phyloP scores from a whole-genome alignment of 2,113 vertebrate species.

The Otis tarda region DNA sequence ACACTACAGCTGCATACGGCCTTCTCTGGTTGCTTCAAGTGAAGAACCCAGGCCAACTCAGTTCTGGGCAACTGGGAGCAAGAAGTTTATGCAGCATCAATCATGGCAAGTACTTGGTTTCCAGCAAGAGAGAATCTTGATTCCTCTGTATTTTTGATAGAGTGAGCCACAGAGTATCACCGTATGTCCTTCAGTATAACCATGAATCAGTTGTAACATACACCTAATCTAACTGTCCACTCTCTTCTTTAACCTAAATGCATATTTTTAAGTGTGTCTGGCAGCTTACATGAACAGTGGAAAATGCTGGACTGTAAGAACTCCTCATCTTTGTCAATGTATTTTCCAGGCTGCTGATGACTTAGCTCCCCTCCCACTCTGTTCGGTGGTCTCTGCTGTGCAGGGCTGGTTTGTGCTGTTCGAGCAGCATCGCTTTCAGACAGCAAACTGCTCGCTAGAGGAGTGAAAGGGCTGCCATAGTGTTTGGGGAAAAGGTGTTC shows the following conservation, averaged over 20 bases:
- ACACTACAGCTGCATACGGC: background rate
- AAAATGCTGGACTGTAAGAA: background rate
- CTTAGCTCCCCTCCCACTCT: background rate
- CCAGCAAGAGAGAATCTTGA: background rate
- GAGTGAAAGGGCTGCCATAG: background rate
- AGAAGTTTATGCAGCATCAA: background rate
- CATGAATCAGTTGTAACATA: background rate
- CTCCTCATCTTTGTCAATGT: background rate
- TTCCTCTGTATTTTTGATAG: background rate
- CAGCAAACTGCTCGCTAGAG: background rate
- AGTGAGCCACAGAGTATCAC: background rate
- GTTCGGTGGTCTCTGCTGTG: background rate
- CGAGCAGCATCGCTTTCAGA: fast-evolving
- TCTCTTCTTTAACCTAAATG: background rate
- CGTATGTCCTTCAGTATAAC: background rate
- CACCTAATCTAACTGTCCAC: background rate
- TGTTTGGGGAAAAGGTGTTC: background rate
- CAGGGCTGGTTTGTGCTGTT: background rate
- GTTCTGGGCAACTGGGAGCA: background rate
- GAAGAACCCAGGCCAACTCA: background rate
- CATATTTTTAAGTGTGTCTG: background rate
- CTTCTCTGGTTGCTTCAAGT: background rate
- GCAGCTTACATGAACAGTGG: background rate
- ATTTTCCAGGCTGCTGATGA: background rate
- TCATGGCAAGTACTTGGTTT: background rate